Conservation (phyloP, 1,140 invertebrate genomes). For the Hydropsyche tenuis region DNA sequence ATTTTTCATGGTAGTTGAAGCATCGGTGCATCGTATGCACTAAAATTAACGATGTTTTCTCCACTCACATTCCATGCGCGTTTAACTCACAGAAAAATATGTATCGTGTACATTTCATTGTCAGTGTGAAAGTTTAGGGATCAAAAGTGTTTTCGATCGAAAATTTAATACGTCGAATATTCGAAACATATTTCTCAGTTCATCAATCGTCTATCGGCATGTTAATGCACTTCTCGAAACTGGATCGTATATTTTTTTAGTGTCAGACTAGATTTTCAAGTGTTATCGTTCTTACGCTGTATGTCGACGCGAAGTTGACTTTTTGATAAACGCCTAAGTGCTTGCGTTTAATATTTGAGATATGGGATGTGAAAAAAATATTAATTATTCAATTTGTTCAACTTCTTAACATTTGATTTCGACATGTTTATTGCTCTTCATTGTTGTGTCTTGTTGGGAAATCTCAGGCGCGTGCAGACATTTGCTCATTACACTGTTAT, state of each 20-base stretch:
- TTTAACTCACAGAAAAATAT: not conserved
- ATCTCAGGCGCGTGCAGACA: not conserved
- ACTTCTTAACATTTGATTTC: not conserved
- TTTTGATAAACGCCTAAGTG: slow-evolving; percentile 19
- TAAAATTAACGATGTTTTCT: too few relatives aligned
- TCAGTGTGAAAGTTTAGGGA: too few relatives aligned
- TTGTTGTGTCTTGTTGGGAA: not conserved
- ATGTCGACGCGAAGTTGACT: not conserved
- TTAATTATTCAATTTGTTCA: not conserved
- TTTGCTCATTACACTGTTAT: not conserved
- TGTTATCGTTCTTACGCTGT: not conserved
- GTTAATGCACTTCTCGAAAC: too few relatives aligned
- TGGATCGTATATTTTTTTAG: not conserved
- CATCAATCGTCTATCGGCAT: too few relatives aligned
- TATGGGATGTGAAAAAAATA: not conserved
- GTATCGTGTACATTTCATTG: too few relatives aligned
- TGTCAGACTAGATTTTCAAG: not conserved
- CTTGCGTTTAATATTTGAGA: not conserved
- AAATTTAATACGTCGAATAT: too few relatives aligned
- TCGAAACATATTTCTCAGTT: too few relatives aligned
- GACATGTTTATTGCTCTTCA: not conserved
- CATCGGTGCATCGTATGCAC: too few relatives aligned
- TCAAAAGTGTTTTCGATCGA: too few relatives aligned
- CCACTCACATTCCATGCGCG: not conserved
- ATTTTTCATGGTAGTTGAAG: too few relatives aligned